A percentile compares a stretch with the other conserved stretches of the same genome.
Conservation (phyloP, 1,140 invertebrate genomes). For the honey bee (Apis mellifera) region Amel_HAv3.1 CM009946.2:3040001-3040500, state of each 20-base stretch:
- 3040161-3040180: neutral
- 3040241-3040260: neutral
- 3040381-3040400: too few relatives aligned
- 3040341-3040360: too few relatives aligned
- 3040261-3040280: neutral
- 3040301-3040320: neutral
- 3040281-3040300: neutral
- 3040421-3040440: too few relatives aligned
- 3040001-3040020: conserved; percentile 12
- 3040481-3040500: too few relatives aligned
- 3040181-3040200: neutral
- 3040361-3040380: too few relatives aligned
- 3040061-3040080: conserved; percentile 10
- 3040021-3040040: neutral
- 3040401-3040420: too few relatives aligned
- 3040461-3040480: too few relatives aligned
- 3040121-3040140: conserved; percentile 3
- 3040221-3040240: neutral
- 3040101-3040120: neutral
- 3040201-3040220: neutral
- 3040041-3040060: conserved; percentile 6
- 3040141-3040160: neutral
- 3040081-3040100: conserved; percentile 17
- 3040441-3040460: too few relatives aligned
- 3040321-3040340: too few relatives aligned